Evolutionary conservation across 2,113 vertebrate genomes (phyloP), one percentile per base, ranked within the genome.

Genomic region (Xenus cinereus): DNA sequence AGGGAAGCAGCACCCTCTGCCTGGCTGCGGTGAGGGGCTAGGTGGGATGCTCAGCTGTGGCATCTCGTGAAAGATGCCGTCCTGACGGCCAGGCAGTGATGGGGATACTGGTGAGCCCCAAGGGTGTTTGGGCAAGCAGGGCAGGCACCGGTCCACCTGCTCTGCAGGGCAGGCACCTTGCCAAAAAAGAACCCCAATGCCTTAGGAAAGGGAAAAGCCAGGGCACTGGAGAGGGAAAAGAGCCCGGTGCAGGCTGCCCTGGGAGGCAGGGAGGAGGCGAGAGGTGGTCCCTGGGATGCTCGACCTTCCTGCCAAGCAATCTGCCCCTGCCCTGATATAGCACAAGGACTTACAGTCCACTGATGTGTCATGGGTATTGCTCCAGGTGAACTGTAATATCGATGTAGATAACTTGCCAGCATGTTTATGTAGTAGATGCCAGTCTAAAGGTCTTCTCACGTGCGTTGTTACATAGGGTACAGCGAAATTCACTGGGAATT

Each of bases 11-110:
- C 12, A n/a, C 12, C 66, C 26, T 71, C 46, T 16, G 22, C 48
- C 46, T 18, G 33, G 22, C 30, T 1, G 0, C 3, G 9, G 41
- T 32, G 77, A 59, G 72, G 56, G 56, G 12, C 30, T 12, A 5
- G 35, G n/a, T 3, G 23, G 30, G 51, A 41, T 20, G 3, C 60
- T 64, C 2, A 3, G 56, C 60, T 0, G 0, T 33, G 30, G 41
- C 59, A 69, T 9, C 33, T 45, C 1, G 0, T 41, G n/a, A 21
- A 57, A 66, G 54, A 8, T 26, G 32, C 13, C 39, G 62, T 22
- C 45, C 85, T 2, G 1, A 7, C 2, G 12, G 16, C 28, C 46
- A 57, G 32, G 12, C 1, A 2, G 7, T 32, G 57, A 24, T 45
- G 73, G 76, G 48, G 43, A 41, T 17, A 7, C 10, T 37, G 21